Evolutionary conservation across 2,113 vertebrate species (phyloP).

Genomic region (Mohoua ochrocephala): DNA sequence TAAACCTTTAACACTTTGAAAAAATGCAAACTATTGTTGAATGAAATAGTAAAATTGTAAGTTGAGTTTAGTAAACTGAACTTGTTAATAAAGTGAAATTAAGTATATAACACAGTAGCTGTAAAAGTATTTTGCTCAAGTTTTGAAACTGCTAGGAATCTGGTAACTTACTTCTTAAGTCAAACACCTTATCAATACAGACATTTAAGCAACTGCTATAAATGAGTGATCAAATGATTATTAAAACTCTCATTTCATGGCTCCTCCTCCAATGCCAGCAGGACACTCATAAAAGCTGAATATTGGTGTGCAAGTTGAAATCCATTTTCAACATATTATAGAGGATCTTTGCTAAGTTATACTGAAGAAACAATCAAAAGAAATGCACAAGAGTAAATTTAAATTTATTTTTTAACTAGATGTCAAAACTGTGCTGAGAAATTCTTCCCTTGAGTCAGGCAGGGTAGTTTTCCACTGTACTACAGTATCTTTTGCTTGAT

Average conservation of each 20-base stretch:
- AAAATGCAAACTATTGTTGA: constrained; percentile 48
- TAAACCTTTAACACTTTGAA: constrained; percentile 41
- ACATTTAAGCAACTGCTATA: constrained; percentile 82
- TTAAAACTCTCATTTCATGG: constrained; percentile 67
- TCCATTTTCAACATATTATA: background rate
- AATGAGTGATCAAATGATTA: constrained; percentile 86
- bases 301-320: background rate
- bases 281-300: background rate
- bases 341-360: background rate
- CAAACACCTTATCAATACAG: constrained; percentile 67
- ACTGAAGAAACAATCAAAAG: constrained; percentile 12
- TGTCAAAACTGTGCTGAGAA: constrained; percentile 2
- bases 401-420: background rate
- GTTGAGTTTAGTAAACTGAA: constrained; percentile 15
- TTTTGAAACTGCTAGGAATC: constrained; percentile 67
- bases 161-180: constrained; percentile 65
- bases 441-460: background rate
- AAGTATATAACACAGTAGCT: constrained; percentile 34
- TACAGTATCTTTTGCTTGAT: background rate
- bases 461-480: background rate
- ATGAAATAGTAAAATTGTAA: constrained; percentile 45
- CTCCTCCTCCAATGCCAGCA: constrained; percentile 43
- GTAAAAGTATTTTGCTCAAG: constrained; percentile 35
- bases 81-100: constrained; percentile 8
- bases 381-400: background rate